Evolutionary conservation across 2,888 invertebrate genomes (phyloP), one percentile per base, ranked within the genome.

Genomic region (Lepidochrysops patricia): DNA sequence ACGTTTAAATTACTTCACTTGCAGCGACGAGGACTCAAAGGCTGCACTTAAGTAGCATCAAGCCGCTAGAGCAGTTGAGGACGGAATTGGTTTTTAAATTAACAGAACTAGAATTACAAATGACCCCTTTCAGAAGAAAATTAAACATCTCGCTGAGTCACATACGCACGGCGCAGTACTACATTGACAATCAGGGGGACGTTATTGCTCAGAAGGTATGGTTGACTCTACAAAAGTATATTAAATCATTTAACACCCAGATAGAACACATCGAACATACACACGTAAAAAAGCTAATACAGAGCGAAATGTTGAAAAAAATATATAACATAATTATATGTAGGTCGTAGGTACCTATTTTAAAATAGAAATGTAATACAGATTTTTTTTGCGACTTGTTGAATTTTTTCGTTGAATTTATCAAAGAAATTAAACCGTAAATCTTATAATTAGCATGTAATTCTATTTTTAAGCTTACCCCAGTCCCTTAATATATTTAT

Each of bases 131-230:
- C 70, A 92, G 93, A 65, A 91, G 91, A 63, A 93, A 94, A 80
- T 86, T 92, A 4, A 94, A 95, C 76, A 93, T 94, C 68, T 94
- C 94, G 0, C 82, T 95, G 4, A 92, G 92, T 61, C 94, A 95
- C 72, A 90, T 95, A 67, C 93, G 93, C 70, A 93, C 92, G n/a
- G 93, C 95, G 54, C 95, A 95, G 76, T 93, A 91, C 74, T 94
- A 93, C 79, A 90, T 96, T 64, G 92, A 94, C 70, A 93, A 92
- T 72, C 93, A 94, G 69, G 94, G 94, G 32, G 91, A 91, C 57
- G 90, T 92, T 67, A 93, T 95, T 69, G 93, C 94, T 58, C 90
- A 91, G 69, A 91, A 93, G 91, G 93, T 93, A 80, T 84, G 52
- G 4, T 26, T 23, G 29, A n/a, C 15, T 29, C 4, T n/a, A n/a